Evolutionary conservation across 2,113 vertebrate species (phyloP).

Genomic region (Fregata magnificens): DNA sequence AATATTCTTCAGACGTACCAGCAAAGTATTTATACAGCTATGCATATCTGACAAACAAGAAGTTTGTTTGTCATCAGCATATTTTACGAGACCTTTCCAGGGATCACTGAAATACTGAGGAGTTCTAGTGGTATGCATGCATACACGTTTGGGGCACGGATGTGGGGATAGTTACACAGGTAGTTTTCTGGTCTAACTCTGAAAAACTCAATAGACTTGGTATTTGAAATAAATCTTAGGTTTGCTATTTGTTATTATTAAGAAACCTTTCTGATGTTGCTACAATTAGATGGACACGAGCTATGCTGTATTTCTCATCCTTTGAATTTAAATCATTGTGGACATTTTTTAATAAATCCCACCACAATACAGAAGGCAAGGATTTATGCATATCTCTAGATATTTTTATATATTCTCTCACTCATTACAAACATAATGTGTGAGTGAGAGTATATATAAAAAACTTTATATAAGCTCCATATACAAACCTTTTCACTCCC

Average conservation of each 20-base stretch:
- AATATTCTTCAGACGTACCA: neutral
- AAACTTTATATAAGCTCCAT: neutral
- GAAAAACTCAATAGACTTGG: neutral
- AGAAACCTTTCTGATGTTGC: neutral
- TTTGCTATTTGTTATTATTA: neutral
- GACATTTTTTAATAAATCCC: neutral
- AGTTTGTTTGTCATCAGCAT: neutral
- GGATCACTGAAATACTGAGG: neutral
- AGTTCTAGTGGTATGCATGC: neutral
- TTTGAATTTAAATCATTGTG: neutral
- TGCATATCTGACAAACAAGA: neutral
- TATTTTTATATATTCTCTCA: neutral
- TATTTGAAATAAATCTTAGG: neutral
- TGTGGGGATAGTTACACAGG: neutral
- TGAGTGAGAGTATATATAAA: neutral
- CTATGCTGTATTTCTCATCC: neutral
- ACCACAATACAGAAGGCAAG: neutral
- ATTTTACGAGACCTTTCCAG: neutral
- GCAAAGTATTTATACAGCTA: neutral
- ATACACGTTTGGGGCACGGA: neutral
- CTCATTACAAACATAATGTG: fast-evolving
- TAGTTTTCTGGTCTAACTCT: neutral
- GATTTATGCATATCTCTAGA: neutral
- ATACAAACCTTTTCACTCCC: neutral
- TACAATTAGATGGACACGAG: neutral